Base-by-base conservation (phyloP, 2,888 invertebrate genomes). In the Cheilosia impressa region DNA sequence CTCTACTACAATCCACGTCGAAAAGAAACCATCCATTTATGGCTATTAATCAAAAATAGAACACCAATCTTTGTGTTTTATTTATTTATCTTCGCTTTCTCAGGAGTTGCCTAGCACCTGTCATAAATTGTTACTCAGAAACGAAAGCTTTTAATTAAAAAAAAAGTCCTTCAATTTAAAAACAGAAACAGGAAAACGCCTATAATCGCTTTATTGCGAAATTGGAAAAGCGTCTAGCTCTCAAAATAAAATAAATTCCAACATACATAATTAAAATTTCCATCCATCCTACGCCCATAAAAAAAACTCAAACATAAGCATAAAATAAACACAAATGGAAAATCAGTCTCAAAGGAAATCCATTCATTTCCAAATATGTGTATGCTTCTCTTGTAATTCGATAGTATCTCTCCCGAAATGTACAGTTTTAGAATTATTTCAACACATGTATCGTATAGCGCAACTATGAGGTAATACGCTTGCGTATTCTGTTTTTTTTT, bases 361-460 rank as follows among this genome's bases (percentile, higher is more conserved):
- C 50, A 50, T 43, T 45, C 63, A 78, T 72, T 76, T 76, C 85
- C 76, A 85, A 85, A 85, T 81, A 81, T 72, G 81, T 85, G 71
- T 75, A 65, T 53, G 60, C 34, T 77, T 66, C 58, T 77, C 53
- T 66, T 76, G 85, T 77, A 85, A 85, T 81, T 17, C 63, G 85
- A 85, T 85, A 81, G 76, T 68, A 77, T 68, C 68, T 77, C 31
- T 62, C 66, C 31, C 75, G 43, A 71, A 78, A 60, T 66, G 85
- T 76, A 81, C 85, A 50, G 66, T 85, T 85, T 81, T 85, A 85
- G 85, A 85, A 79, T 52, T 81, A 77, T 81, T 81, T 85, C 85
- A 81, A 85, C 85, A 85, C 81, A 76, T 68, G 34, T 85, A 52
- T 79, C 79, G 52, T 60, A 53, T 79, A 58, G 50, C 68, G 55